phyloP scores from a whole-genome alignment of 2,113 vertebrate species.

The Lethenteron reissneri region DNA sequence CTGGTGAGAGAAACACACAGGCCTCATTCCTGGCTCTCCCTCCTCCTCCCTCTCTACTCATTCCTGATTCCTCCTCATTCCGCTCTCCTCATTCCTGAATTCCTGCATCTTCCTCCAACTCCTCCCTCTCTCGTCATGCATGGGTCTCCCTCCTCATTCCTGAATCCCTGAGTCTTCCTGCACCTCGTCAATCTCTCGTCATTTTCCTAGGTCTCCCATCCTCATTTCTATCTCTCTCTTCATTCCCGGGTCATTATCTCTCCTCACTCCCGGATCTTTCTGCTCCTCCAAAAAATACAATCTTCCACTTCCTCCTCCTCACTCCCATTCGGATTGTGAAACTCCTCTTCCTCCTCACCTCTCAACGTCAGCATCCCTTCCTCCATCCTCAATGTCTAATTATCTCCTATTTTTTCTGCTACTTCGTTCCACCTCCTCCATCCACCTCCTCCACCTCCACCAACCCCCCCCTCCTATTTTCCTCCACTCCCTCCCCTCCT shows the following conservation, averaged over 20 bases:
- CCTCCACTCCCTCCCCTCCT: background rate
- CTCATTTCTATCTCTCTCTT: background rate
- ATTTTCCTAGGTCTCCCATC: too few relatives aligned
- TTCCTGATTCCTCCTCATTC: background rate
- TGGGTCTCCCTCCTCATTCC: background rate
- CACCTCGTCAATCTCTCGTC: too few relatives aligned
- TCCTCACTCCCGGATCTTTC: background rate
- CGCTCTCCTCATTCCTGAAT: background rate
- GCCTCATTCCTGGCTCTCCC: too few relatives aligned
- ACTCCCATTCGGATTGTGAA: background rate
- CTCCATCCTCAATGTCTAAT: background rate
- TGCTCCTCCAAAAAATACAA: too few relatives aligned
- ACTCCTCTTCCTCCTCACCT: background rate
- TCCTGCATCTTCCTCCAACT: too few relatives aligned
- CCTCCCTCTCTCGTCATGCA: too few relatives aligned
- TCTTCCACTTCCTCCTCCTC: background rate
- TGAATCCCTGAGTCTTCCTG: too few relatives aligned
- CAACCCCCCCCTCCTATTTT: background rate
- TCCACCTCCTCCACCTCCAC: background rate
- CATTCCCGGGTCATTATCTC: background rate
- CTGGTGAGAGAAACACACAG: too few relatives aligned
- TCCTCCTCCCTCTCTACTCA: background rate
- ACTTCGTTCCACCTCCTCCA: background rate
- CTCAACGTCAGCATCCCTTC: background rate
- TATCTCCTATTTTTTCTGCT: background rate